Conservation (phyloP, 1,140 invertebrate species). For the Dendroctonus ponderosae region DNA sequence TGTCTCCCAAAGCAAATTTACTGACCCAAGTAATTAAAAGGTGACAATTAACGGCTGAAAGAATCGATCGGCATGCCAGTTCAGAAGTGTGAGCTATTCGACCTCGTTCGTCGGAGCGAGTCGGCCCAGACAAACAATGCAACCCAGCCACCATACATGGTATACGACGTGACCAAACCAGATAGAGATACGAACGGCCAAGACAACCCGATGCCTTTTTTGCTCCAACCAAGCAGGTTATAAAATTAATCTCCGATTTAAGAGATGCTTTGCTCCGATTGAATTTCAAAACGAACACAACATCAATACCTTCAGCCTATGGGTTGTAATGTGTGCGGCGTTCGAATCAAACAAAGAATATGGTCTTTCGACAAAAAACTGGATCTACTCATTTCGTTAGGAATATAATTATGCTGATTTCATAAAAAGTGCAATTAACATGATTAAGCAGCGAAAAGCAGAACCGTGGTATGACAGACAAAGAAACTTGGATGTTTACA, state of each 20-base stretch:
- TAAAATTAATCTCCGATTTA: constrained; percentile 34
- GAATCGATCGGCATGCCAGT: constrained; percentile 49
- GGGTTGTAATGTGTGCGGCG: too few relatives aligned
- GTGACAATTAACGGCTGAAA: constrained; percentile 49
- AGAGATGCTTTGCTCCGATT: constrained; percentile 29
- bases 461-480: too few relatives aligned
- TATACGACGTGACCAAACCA: constrained; percentile 35
- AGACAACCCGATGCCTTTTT: constrained; percentile 31
- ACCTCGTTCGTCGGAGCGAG: constrained; percentile 35
- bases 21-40: constrained; percentile 50
- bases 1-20: constrained; percentile 46
- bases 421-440: too few relatives aligned
- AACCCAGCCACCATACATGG: constrained; percentile 35
- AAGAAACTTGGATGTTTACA: too few relatives aligned
- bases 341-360: too few relatives aligned
- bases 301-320: too few relatives aligned
- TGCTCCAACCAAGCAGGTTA: constrained; percentile 30
- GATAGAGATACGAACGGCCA: constrained; percentile 35
- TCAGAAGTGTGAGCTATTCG: constrained; percentile 47
- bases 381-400: too few relatives aligned
- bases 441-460: too few relatives aligned
- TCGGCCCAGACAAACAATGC: constrained; percentile 35
- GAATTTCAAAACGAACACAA: constrained; percentile 20
- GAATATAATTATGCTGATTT: too few relatives aligned
- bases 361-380: too few relatives aligned